Evolutionary conservation across 2,113 vertebrate genomes (phyloP).

Genomic region (Apodemus sylvaticus): DNA sequence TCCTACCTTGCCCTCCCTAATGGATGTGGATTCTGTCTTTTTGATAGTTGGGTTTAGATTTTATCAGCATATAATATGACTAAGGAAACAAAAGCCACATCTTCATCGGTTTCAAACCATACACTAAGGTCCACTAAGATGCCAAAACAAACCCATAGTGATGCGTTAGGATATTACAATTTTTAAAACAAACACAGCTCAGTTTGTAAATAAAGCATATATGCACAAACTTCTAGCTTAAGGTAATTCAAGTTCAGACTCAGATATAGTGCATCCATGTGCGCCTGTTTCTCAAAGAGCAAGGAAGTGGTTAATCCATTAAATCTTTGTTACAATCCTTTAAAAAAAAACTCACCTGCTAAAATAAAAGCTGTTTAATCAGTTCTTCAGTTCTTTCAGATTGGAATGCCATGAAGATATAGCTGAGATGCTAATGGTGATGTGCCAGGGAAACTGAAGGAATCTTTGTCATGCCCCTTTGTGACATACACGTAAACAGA

Average conservation of each 20-base stretch:
- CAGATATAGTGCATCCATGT: background rate
- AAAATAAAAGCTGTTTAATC: slow-evolving; percentile 10
- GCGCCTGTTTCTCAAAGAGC: background rate
- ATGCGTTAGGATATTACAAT: background rate
- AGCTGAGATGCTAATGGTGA: background rate
- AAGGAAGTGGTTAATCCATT: background rate
- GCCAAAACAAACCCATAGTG: background rate
- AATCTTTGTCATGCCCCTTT: background rate
- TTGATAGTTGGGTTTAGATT: background rate
- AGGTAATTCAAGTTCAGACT: background rate
- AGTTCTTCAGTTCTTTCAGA: background rate
- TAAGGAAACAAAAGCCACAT: background rate
- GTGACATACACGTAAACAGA: background rate
- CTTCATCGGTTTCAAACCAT: too few relatives aligned
- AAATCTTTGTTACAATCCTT: background rate
- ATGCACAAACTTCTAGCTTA: background rate
- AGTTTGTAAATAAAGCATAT: background rate
- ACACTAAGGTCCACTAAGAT: background rate
- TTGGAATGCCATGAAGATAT: background rate
- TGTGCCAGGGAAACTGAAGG: background rate
- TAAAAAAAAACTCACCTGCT: background rate
- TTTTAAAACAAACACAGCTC: background rate
- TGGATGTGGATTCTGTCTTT: background rate
- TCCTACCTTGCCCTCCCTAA: background rate
- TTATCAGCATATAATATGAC: background rate